phyloP scores from a whole-genome alignment of 2,888 invertebrate species.

The Aphodius sticticus region DNA sequence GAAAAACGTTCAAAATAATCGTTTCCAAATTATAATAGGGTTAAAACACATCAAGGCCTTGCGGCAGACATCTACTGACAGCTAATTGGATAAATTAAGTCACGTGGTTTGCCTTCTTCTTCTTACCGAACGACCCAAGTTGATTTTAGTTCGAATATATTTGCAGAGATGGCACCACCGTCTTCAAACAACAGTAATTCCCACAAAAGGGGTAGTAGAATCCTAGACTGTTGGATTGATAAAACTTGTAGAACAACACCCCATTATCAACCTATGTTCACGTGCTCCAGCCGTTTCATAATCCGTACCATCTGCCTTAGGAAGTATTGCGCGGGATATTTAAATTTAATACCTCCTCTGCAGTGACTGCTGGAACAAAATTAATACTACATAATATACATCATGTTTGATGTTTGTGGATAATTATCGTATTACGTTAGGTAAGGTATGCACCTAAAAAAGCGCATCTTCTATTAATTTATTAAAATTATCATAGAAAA shows the following conservation, averaged over 20 bases:
- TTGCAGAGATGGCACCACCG: slow-evolving; percentile 7
- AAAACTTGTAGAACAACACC: not conserved
- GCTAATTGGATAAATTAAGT: slow-evolving; percentile 49
- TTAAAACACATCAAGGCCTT: slow-evolving; percentile 49
- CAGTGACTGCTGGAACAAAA: too few species aligned
- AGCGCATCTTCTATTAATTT: too few species aligned
- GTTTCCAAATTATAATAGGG: slow-evolving; percentile 40
- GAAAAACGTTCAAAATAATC: slow-evolving; percentile 17
- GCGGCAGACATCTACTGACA: slow-evolving; percentile 47
- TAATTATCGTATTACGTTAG: too few species aligned
- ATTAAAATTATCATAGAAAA: too few species aligned
- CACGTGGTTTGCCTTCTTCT: slow-evolving; percentile 47
- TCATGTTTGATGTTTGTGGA: too few species aligned
- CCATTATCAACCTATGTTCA: too few species aligned
- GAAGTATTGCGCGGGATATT: too few species aligned
- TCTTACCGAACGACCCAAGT: slow-evolving; percentile 32
- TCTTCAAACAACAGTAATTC: not conserved
- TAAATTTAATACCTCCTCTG: too few species aligned
- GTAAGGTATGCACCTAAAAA: too few species aligned
- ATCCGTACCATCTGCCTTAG: too few species aligned
- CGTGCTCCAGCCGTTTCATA: too few species aligned
- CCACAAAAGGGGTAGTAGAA: not conserved
- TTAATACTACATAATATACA: too few species aligned
- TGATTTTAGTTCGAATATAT: slow-evolving; percentile 20
- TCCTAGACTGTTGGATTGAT: not conserved